Base-by-base conservation (phyloP, 2,797 vertebrate species). In the Zenarchopterus dispar region DNA sequence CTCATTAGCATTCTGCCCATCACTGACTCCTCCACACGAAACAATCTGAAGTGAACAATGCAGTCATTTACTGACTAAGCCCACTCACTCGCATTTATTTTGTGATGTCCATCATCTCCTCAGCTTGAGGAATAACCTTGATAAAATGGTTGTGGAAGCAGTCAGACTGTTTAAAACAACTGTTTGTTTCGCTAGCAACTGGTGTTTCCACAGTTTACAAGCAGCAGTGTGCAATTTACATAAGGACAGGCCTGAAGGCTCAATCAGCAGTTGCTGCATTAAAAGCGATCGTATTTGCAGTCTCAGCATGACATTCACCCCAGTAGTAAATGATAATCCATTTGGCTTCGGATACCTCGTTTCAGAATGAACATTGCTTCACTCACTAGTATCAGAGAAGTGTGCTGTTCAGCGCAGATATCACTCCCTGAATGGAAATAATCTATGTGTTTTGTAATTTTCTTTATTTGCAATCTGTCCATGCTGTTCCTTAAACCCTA, bases 11-110 rank as follows among this genome's bases (percentile, higher is more conserved):
- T 81, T 77, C 81, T 50, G 15, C 56, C 78, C 75, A 52, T 73
- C 60, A 53, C 78, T 65, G 45, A 47, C 78, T 79, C 68, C 77
- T 82, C 62, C 76, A 73, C 71, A 55, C 70, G 58, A 53, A 73
- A 77, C 80, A 62, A 73, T 61, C 54, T 42, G 17, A 68, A 67
- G 41, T 10, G 59, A 88, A 89, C 78, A 86, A 83, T 70, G 71
- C 81, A 70, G 68, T 68, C 78, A 61, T 85, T 81, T 70, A 77
- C 72, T 66, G 75, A 85, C 70, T 84, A 78, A 78, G 76, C 75
- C 84, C 71, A 72, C 82, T 87, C 67, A 42, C 50, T 54, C 8
- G 17, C 78, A 13, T 81, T 78, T 76, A 64, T 75, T 73, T 67
- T 44, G 58, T 80, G 69, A 64, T 76, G 78, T 70, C 68, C 75